These are phyloP conservation scores for Lagria hirta DNA, from an alignment of 2,888 invertebrate genomes.

Conservation along the genomic window DNA sequence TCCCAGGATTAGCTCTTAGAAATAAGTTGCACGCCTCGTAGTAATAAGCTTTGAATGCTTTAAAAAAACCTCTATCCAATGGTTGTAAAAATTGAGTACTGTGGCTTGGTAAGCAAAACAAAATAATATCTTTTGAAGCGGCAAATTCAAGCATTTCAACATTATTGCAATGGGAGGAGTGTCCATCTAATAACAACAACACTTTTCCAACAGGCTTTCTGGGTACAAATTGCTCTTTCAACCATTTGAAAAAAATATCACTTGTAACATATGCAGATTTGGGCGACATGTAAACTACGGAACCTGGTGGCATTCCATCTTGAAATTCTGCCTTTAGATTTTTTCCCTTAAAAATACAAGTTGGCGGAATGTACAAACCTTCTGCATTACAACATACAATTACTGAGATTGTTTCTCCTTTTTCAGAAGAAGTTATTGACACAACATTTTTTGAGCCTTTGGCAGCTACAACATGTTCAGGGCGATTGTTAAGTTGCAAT, in stretches of 20 bases:
- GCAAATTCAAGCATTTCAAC: conserved; percentile 29
- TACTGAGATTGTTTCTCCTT: conserved; percentile 14
- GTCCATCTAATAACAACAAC: conserved; percentile 29
- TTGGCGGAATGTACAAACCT: conserved; percentile 6
- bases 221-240: conserved; percentile 32
- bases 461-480: conserved; percentile 43
- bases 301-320: conserved; percentile 12
- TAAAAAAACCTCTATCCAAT: conserved; percentile 24
- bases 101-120: conserved; percentile 29
- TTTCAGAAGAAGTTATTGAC: conserved; percentile 11
- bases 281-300: conserved; percentile 9
- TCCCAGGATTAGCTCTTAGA: conserved; percentile 1
- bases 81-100: conserved; percentile 30
- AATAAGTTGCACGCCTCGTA: neutral
- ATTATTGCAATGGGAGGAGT: conserved; percentile 28
- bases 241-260: conserved; percentile 32
- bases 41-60: conserved; percentile 12
- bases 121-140: conserved; percentile 44
- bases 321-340: conserved; percentile 14
- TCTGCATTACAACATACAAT: conserved; percentile 11
- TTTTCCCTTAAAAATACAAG: conserved; percentile 16
- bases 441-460: conserved; percentile 24
- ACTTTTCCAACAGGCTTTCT: conserved; percentile 26
- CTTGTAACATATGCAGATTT: conserved; percentile 19
- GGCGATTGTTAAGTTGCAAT: conserved; percentile 46